A percentile compares a stretch with the other conserved stretches of the same genome.
Conservation (phyloP, 2,797 vertebrate species). For the Pangasius mekongensis region DNA sequence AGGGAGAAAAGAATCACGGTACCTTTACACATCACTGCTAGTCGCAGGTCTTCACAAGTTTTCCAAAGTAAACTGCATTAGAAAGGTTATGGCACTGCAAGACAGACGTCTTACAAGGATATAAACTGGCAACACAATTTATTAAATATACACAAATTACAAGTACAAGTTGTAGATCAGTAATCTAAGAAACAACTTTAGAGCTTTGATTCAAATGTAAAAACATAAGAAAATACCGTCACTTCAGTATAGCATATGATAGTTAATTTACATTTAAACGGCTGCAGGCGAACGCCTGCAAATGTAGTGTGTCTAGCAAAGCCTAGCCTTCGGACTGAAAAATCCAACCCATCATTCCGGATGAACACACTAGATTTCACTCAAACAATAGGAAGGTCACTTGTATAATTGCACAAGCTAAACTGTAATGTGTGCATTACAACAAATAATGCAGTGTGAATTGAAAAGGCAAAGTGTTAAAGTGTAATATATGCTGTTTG, state of each 20-base stretch:
- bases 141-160: constrained; percentile 56
- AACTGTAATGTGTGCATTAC: constrained; percentile 49
- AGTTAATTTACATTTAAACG: constrained; percentile 33
- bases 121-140: constrained; percentile 55
- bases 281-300: constrained; percentile 40
- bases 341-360: constrained; percentile 27
- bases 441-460: constrained; percentile 26
- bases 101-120: constrained; percentile 56
- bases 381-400: constrained; percentile 61
- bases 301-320: constrained; percentile 46
- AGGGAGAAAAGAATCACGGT: constrained; percentile 47
- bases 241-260: constrained; percentile 43
- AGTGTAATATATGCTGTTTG: constrained; percentile 1
- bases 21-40: constrained; percentile 47
- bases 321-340: constrained; percentile 16
- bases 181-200: constrained; percentile 45
- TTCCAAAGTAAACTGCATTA: constrained; percentile 49
- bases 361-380: constrained; percentile 45
- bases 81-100: constrained; percentile 53
- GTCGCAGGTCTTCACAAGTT: constrained; percentile 39
- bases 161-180: constrained; percentile 39
- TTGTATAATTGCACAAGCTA: constrained; percentile 60
- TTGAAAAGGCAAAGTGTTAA: constrained; percentile 29
- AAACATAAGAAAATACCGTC: constrained; percentile 56
- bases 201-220: constrained; percentile 56